These are phyloP conservation scores for Littorina saxatilis DNA, from an alignment of 1,140 invertebrate species.

Conservation along the genomic window DNA sequence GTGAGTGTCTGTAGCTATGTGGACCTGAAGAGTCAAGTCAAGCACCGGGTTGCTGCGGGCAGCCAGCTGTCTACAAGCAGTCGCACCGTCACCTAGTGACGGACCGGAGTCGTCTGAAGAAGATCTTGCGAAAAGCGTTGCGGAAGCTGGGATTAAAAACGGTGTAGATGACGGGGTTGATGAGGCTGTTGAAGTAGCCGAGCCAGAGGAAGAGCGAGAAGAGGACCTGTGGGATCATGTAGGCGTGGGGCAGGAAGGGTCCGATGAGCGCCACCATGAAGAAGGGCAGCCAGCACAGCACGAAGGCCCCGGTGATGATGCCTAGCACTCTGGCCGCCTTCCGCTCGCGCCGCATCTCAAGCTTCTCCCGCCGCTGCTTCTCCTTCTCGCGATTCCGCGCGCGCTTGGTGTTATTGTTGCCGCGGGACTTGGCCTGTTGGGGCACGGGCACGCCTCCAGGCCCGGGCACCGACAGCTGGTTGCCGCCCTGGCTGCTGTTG, in stretches of 20 bases:
- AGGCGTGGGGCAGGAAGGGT: conserved; percentile 63
- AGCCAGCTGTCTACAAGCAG: no score
- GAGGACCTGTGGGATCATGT: conserved; percentile 70
- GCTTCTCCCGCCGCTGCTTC: conserved; percentile 69
- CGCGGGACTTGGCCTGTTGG: conserved; percentile 45
- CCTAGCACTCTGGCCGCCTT: conserved; percentile 77
- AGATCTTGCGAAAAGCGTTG: conserved; percentile 69
- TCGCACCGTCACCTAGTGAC: conserved; percentile 16
- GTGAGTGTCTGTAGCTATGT: no score
- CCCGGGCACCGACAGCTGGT: conserved; percentile 48
- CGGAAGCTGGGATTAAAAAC: conserved; percentile 75
- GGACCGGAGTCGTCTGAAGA: conserved; percentile 48
- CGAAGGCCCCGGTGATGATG: conserved; percentile 76
- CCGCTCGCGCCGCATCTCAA: conserved; percentile 76
- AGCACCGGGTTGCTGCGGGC: no score
- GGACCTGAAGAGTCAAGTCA: no score
- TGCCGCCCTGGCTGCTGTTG: conserved; percentile 29
- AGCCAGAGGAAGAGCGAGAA: conserved; percentile 74
- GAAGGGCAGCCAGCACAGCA: conserved; percentile 76
- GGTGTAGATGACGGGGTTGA: conserved; percentile 76
- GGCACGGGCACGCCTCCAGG: conserved; percentile 31
- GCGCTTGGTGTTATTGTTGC: conserved; percentile 60
- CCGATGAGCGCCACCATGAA: conserved; percentile 72
- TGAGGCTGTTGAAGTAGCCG: conserved; percentile 73
- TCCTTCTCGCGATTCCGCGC: conserved; percentile 59